Evolutionary conservation across 2,113 vertebrate species (phyloP).

Genomic region (Circaetus cinerascens): DNA sequence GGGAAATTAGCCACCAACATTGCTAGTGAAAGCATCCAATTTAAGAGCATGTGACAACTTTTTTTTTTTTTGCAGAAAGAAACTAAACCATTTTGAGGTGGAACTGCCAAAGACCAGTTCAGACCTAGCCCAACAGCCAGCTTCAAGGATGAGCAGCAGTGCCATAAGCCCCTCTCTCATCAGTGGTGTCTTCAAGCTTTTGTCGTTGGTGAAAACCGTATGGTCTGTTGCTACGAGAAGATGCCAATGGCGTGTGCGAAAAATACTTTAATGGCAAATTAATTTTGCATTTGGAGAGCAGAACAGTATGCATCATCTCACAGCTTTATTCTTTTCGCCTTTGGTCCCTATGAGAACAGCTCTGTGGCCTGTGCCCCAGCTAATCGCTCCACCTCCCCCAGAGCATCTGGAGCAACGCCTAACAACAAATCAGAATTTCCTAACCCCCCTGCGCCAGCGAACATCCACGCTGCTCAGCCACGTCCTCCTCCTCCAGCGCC

Average conservation of each 20-base stretch:
- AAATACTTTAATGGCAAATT: not conserved
- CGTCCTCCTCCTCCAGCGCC: not conserved
- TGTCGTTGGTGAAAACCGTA: not conserved
- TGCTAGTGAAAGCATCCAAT: not conserved
- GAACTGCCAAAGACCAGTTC: not conserved
- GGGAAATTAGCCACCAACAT: not conserved
- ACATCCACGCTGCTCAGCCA: not conserved
- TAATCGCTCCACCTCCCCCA: not conserved
- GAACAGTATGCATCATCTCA: not conserved
- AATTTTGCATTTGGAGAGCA: not conserved
- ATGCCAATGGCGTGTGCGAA: not conserved
- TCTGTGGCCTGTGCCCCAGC: not conserved
- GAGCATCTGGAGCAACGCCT: not conserved
- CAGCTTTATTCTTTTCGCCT: not conserved
- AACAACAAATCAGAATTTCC: not conserved
- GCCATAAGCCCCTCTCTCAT: not conserved
- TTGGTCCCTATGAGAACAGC: not conserved
- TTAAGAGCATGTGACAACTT: not conserved
- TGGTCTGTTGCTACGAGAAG: not conserved
- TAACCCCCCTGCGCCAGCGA: fast-evolving
- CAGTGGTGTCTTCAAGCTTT: not conserved
- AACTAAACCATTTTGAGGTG: not conserved
- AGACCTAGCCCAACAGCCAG: not conserved
- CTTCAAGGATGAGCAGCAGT: not conserved
- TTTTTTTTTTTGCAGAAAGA: not conserved